Percentiles rank a stretch among this genome's conserved stretches.
Evolutionary conservation across 1,140 invertebrate species (phyloP).

Genomic region (Drosophila pseudoobscura): DNA sequence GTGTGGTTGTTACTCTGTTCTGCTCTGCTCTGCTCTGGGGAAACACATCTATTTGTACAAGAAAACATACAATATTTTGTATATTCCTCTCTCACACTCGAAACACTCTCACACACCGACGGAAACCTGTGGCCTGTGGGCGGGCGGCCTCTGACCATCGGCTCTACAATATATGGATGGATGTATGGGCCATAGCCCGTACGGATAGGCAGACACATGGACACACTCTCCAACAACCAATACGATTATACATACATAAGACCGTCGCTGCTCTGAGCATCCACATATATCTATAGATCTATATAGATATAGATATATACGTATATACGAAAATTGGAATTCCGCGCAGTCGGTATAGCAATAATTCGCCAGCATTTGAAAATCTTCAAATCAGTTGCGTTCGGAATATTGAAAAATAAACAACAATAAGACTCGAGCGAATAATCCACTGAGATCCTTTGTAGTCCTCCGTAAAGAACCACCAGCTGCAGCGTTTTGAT

Average conservation of each 20-base stretch:
- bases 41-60: slow-evolving; percentile 73
- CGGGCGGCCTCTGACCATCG: slow-evolving; percentile 79
- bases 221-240: slow-evolving; percentile 49
- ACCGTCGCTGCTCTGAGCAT: slow-evolving; percentile 6
- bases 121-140: slow-evolving; percentile 35
- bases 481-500: slow-evolving; percentile 61
- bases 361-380: slow-evolving; percentile 82
- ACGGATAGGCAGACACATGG: slow-evolving; percentile 19
- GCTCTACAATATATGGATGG: slow-evolving; percentile 48
- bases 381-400: slow-evolving; percentile 83
- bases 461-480: slow-evolving; percentile 73
- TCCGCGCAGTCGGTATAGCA: slow-evolving; percentile 76
- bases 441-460: slow-evolving; percentile 56
- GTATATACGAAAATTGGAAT: slow-evolving; percentile 65
- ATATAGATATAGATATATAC: slow-evolving; percentile 12
- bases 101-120: neutral
- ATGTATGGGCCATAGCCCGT: neutral
- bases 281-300: slow-evolving; percentile 26
- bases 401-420: slow-evolving; percentile 84
- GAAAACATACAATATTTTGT: slow-evolving; percentile 51
- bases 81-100: slow-evolving; percentile 39
- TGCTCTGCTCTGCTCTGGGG: slow-evolving; percentile 35
- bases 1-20: slow-evolving; percentile 37
- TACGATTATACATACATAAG: slow-evolving; percentile 16
- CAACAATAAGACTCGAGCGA: slow-evolving; percentile 70